Evolutionary conservation across 2,797 vertebrate species (phyloP).

Genomic region (Nannoperca australis): DNA sequence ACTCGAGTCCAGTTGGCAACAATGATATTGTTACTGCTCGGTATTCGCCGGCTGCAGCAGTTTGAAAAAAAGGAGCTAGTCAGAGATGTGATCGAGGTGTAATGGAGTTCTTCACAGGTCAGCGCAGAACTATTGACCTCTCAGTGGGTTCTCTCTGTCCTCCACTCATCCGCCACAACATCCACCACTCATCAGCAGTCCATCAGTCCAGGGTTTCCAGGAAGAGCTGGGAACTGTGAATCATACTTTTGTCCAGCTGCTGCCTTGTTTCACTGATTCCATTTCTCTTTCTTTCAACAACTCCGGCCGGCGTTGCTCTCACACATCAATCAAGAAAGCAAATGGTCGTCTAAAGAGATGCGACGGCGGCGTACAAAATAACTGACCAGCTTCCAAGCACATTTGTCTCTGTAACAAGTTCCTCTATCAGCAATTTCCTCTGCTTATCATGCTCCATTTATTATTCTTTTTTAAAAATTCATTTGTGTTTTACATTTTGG

Average conservation of each 20-base stretch:
- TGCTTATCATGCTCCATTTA: slow-evolving; percentile 72
- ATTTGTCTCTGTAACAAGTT: slow-evolving; percentile 76
- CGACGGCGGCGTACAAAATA: slow-evolving; percentile 47
- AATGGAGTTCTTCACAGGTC: slow-evolving; percentile 85
- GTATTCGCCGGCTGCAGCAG: slow-evolving; percentile 57
- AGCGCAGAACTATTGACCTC: slow-evolving; percentile 80
- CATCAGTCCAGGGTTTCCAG: slow-evolving; percentile 60
- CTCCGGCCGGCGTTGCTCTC: slow-evolving; percentile 31
- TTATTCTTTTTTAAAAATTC: slow-evolving; percentile 61
- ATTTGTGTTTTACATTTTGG: slow-evolving; percentile 66
- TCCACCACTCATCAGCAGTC: slow-evolving; percentile 73
- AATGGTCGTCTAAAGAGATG: slow-evolving; percentile 64
- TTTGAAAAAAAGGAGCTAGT: slow-evolving; percentile 53
- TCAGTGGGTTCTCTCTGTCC: slow-evolving; percentile 72
- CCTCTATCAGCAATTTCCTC: slow-evolving; percentile 76
- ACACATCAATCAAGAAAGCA: slow-evolving; percentile 66
- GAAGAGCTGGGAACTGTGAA: slow-evolving; percentile 50
- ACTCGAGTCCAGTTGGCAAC: slow-evolving; percentile 60
- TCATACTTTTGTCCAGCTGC: slow-evolving; percentile 46
- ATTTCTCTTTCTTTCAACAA: slow-evolving; percentile 47
- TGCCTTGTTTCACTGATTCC: slow-evolving; percentile 37
- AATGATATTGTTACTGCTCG: slow-evolving; percentile 68
- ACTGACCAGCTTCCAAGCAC: slow-evolving; percentile 61
- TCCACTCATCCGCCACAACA: slow-evolving; percentile 71
- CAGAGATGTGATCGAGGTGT: slow-evolving; percentile 79